phyloP scores from a whole-genome alignment of 2,888 invertebrate species.

The Neocrepidodera transversa region DNA sequence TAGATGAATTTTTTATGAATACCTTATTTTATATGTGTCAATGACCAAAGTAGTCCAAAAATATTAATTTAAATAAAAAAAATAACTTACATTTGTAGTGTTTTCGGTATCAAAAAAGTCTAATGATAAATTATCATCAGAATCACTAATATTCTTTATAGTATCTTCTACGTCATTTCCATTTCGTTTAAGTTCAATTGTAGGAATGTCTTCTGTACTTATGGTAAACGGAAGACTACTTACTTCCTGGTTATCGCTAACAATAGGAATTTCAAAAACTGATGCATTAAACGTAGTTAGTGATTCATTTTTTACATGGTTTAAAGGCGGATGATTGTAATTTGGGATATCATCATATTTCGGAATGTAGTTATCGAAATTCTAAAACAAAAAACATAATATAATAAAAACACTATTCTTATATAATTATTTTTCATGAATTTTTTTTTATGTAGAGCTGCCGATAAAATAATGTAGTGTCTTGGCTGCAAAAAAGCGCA shows the following conservation, averaged over 20 bases:
- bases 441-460: background rate
- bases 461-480: background rate
- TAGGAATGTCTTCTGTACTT: background rate
- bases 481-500: background rate
- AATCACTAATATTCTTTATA: background rate
- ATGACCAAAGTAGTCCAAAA: too few relatives aligned
- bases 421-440: background rate
- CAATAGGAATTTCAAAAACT: background rate
- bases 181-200: background rate
- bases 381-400: constrained; percentile 28
- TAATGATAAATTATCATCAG: background rate
- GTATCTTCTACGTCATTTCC: background rate
- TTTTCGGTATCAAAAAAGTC: background rate
- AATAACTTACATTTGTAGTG: background rate
- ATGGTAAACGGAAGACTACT: background rate
- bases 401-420: background rate
- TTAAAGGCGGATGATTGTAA: constrained; percentile 32
- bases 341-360: constrained; percentile 41
- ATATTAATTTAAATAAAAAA: too few relatives aligned
- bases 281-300: background rate
- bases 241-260: background rate
- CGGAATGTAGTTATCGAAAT: constrained; percentile 45
- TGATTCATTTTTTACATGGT: background rate
- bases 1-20: too few relatives aligned
- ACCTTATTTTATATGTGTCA: too few relatives aligned